These are phyloP conservation scores for Sitta carolinensis DNA, from an alignment of 2,797 vertebrate species.

Conservation along the genomic window DNA sequence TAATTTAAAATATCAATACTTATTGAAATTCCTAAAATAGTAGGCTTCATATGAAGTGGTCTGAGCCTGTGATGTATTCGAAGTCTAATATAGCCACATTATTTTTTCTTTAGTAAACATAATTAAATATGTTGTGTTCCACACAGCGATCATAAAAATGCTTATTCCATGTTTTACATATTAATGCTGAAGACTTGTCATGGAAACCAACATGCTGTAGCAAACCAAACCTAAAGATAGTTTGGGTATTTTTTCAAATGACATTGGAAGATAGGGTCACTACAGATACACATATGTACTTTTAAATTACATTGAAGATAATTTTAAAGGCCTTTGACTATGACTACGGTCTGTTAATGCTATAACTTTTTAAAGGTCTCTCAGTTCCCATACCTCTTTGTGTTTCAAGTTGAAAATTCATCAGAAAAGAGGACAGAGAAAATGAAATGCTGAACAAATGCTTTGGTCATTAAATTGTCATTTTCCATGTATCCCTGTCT, in stretches of 20 bases:
- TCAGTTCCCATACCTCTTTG: neutral
- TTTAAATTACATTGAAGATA: neutral
- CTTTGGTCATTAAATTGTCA: neutral
- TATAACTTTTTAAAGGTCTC: neutral
- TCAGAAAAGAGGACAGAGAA: neutral
- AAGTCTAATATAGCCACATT: neutral
- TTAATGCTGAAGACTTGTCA: neutral
- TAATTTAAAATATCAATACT: neutral
- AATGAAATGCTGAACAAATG: neutral
- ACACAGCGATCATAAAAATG: neutral
- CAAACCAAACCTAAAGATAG: neutral
- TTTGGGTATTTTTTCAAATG: neutral
- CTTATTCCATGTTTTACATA: neutral
- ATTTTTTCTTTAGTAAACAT: neutral
- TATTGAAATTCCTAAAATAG: neutral
- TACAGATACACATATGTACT: neutral
- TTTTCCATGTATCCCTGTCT: neutral
- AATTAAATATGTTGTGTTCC: neutral
- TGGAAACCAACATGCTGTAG: neutral
- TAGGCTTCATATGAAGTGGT: neutral
- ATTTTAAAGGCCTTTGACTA: neutral
- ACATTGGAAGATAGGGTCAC: rapidly evolving
- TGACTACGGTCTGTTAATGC: neutral
- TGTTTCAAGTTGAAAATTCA: neutral
- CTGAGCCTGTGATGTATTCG: neutral